A percentile compares a stretch with the other conserved stretches of the same genome.
Evolutionary conservation across 2,888 invertebrate species (phyloP).

Genomic region (Anoplius nigerrimus): DNA sequence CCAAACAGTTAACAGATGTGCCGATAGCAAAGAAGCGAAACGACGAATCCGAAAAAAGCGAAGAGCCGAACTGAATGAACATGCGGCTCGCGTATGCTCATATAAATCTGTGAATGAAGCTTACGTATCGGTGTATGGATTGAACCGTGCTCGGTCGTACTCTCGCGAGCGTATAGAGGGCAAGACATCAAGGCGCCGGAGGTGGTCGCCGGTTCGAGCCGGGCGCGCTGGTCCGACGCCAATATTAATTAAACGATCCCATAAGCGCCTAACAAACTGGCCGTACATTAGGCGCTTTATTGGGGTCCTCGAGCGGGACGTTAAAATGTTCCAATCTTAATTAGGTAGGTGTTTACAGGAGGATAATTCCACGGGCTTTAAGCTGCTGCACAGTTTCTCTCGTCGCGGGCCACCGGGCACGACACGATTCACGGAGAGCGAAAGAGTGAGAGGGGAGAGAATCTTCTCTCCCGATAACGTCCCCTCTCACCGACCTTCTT

Average conservation of each 20-base stretch:
- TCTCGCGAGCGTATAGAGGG: constrained; percentile 21
- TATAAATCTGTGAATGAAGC: no score
- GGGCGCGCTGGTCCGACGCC: constrained; percentile 61
- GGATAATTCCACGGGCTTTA: constrained; percentile 65
- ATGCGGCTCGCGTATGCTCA: no score
- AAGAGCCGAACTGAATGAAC: no score
- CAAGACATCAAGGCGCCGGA: constrained; percentile 65
- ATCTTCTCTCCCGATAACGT: background rate
- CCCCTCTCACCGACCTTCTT: background rate
- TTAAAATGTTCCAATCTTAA: constrained; percentile 75
- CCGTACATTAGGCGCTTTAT: constrained; percentile 71
- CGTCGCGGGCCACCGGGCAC: constrained; percentile 52
- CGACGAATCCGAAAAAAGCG: no score
- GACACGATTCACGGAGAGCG: constrained; percentile 15
- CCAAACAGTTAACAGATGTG: no score
- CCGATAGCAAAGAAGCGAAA: no score
- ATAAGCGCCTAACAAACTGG: constrained; percentile 72
- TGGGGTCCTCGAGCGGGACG: constrained; percentile 65
- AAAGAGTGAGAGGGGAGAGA: background rate
- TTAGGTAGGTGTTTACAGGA: constrained; percentile 74
- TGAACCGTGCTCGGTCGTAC: background rate
- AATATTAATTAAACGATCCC: constrained; percentile 74
- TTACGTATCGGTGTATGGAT: background rate
- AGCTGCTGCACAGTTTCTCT: constrained; percentile 48
- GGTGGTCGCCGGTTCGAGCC: constrained; percentile 66